Conservation (phyloP, 1,140 invertebrate species). For the Zaprionus nigranus region DNA sequence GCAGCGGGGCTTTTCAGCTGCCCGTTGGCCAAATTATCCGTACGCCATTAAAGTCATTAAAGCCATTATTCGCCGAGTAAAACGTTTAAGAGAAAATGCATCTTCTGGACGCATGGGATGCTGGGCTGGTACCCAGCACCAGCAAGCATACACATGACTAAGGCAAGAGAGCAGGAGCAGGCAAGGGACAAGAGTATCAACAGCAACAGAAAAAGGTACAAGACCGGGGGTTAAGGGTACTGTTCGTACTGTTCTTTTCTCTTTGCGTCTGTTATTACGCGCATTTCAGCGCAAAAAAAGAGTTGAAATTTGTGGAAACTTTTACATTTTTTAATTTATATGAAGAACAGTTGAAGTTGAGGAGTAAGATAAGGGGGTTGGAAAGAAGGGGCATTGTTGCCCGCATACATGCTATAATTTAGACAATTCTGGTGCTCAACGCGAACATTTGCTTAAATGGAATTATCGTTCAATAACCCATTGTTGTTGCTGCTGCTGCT, state of each 20-base stretch:
- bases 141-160: constrained; percentile 17
- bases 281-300: constrained; percentile 52
- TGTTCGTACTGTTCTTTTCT: constrained; percentile 21
- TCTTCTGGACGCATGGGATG: constrained; percentile 62
- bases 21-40: constrained; percentile 74
- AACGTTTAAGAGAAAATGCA: constrained; percentile 81
- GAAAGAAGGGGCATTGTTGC: not conserved
- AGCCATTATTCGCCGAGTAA: constrained; percentile 76
- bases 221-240: not conserved
- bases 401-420: constrained; percentile 71
- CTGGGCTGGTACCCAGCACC: constrained; percentile 5
- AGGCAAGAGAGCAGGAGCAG: not conserved
- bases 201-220: not conserved
- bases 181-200: not conserved
- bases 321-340: constrained; percentile 60
- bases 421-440: constrained; percentile 76
- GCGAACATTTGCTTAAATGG: constrained; percentile 80
- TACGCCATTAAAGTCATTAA: constrained; percentile 82
- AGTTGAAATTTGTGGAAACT: constrained; percentile 62
- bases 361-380: not conserved
- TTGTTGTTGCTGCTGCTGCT: constrained; percentile 34
- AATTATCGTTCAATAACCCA: constrained; percentile 81
- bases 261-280: constrained; percentile 65
- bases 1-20: constrained; percentile 40
- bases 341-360: constrained; percentile 13